These are phyloP conservation scores for Litocranius walleri DNA, from an alignment of 2,113 vertebrate genomes.

Conservation along the genomic window DNA sequence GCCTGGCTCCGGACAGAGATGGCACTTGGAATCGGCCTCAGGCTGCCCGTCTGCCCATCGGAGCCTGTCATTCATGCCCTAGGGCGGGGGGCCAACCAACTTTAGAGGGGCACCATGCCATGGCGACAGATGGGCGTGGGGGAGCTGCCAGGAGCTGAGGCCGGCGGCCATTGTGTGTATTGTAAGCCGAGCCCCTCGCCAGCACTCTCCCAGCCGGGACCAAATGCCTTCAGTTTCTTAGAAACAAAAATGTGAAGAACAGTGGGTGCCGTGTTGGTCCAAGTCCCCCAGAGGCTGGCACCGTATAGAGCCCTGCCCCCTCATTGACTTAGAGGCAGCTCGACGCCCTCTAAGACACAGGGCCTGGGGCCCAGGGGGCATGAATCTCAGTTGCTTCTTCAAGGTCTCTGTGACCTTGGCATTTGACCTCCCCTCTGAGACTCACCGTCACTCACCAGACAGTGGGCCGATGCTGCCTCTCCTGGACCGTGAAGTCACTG, in stretches of 20 bases:
- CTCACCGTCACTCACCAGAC: not conserved
- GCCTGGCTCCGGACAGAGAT: conserved; percentile 74
- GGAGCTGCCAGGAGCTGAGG: conserved; percentile 71
- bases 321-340: not conserved
- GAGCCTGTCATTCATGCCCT: conserved; percentile 81
- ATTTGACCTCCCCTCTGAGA: not conserved
- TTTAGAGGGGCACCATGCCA: conserved; percentile 82
- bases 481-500: not conserved
- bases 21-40: conserved; percentile 69
- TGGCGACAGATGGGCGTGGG: conserved; percentile 82
- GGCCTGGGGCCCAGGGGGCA: too few relatives aligned
- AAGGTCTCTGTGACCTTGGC: not conserved
- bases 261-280: not conserved
- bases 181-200: conserved; percentile 73
- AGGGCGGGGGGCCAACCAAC: conserved; percentile 81
- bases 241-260: not conserved
- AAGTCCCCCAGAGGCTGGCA: not conserved
- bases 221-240: conserved; percentile 79
- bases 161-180: conserved; percentile 79
- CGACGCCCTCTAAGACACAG: accelerated
- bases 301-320: not conserved
- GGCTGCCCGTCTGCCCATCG: conserved; percentile 78
- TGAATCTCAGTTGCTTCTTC: not conserved
- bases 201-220: conserved; percentile 71
- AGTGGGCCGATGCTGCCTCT: too few relatives aligned